phyloP scores from a whole-genome alignment of 2,113 vertebrate species.

The Holacanthus passer region DNA sequence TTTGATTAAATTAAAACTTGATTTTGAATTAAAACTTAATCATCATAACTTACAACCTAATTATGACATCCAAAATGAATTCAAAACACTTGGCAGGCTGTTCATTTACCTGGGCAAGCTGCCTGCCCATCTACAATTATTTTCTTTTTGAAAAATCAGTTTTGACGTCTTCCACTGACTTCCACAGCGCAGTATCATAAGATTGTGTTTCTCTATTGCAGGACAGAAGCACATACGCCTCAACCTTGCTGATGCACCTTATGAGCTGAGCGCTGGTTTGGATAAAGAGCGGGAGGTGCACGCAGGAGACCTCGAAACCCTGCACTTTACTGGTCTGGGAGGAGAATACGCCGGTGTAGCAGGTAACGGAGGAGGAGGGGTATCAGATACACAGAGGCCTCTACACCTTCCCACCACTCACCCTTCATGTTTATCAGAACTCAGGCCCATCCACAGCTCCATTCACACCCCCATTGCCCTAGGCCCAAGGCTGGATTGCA shows the following conservation, averaged over 20 bases:
- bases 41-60: background rate
- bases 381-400: slow-evolving; percentile 81
- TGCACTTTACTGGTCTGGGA: slow-evolving; percentile 82
- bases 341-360: slow-evolving; percentile 77
- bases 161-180: background rate
- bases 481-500: slow-evolving; percentile 87
- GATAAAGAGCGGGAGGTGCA: slow-evolving; percentile 92
- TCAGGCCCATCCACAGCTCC: slow-evolving; percentile 91
- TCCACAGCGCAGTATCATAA: slow-evolving; percentile 8
- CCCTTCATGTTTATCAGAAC: slow-evolving; percentile 91
- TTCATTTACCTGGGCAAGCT: background rate
- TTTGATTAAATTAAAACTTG: background rate
- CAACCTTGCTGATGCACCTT: slow-evolving; percentile 90
- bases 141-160: background rate
- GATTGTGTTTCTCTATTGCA: slow-evolving; percentile 67
- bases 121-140: background rate
- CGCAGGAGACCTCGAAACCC: slow-evolving; percentile 69
- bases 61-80: background rate
- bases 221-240: slow-evolving; percentile 97
- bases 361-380: slow-evolving; percentile 69
- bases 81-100: background rate
- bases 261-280: slow-evolving; percentile 88
- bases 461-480: slow-evolving; percentile 89
- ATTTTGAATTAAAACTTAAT: background rate
- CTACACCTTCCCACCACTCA: slow-evolving; percentile 86